Evolutionary conservation across 2,113 vertebrate genomes (phyloP).

Genomic region (Apeltes quadracus): DNA sequence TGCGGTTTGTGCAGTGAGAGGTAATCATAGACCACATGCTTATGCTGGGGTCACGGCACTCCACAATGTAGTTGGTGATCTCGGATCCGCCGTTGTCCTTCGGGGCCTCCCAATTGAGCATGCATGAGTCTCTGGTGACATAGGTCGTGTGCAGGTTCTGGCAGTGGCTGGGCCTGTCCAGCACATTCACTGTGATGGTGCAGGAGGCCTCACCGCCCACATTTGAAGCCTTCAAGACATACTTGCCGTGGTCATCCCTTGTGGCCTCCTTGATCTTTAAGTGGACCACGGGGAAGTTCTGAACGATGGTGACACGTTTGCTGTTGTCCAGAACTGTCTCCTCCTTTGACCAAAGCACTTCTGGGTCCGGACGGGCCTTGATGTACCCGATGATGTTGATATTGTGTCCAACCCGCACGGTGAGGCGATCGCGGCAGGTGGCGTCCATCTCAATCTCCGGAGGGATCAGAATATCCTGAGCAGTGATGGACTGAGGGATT

Average conservation of each 20-base stretch:
- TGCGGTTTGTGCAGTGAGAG: conserved; percentile 91
- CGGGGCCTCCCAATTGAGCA: conserved; percentile 94
- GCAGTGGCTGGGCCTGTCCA: conserved; percentile 95
- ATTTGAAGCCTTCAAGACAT: conserved; percentile 91
- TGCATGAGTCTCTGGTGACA: conserved; percentile 90
- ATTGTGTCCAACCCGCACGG: conserved; percentile 96
- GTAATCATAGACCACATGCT: conserved; percentile 94
- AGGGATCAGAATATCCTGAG: conserved; percentile 94
- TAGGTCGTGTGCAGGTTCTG: conserved; percentile 90
- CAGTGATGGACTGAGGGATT: conserved; percentile 90
- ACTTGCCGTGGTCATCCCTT: conserved; percentile 93
- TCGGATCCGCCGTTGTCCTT: conserved; percentile 96
- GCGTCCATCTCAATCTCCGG: conserved; percentile 95
- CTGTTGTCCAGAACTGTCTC: conserved; percentile 85
- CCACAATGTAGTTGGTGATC: conserved; percentile 98
- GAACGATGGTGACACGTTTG: conserved; percentile 84
- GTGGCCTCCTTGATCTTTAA: conserved; percentile 91
- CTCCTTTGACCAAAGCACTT: conserved; percentile 92
- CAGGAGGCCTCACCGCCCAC: conserved; percentile 93
- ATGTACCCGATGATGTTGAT: conserved; percentile 91
- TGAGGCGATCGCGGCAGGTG: conserved; percentile 88
- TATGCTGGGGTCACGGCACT: conserved; percentile 92
- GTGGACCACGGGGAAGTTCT: conserved; percentile 89
- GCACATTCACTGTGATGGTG: conserved; percentile 90
- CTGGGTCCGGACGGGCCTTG: conserved; percentile 93